Evolutionary conservation across 2,113 vertebrate genomes (phyloP).

Genomic region (Chloebia gouldiae): DNA sequence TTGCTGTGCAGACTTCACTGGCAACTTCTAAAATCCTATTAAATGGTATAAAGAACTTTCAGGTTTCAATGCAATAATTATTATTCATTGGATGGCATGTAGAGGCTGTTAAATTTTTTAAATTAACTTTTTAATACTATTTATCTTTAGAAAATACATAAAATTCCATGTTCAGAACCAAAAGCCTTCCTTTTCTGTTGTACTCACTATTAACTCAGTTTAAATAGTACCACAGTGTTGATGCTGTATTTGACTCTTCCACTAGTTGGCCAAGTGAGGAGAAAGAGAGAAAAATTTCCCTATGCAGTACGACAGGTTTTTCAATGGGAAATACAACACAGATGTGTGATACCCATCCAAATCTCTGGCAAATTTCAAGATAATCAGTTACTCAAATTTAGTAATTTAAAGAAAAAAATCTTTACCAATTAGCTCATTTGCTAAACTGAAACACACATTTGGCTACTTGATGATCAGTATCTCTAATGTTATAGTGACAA

Average conservation of each 20-base stretch:
- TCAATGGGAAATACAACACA: background rate
- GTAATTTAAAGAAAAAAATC: background rate
- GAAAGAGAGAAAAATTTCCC: background rate
- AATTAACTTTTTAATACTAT: background rate
- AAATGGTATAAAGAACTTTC: background rate
- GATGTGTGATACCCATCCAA: background rate
- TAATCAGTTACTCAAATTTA: background rate
- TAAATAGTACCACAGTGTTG: background rate
- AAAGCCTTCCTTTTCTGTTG: background rate
- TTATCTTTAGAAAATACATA: background rate
- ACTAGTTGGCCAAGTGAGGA: background rate
- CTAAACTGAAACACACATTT: background rate
- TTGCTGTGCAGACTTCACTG: background rate
- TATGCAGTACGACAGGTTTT: background rate
- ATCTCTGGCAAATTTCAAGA: background rate
- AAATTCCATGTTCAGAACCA: background rate
- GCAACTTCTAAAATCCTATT: background rate
- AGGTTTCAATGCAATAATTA: background rate
- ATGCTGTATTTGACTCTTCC: background rate
- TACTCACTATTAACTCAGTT: background rate
- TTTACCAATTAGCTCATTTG: background rate
- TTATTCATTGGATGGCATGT: background rate
- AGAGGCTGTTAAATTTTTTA: background rate
- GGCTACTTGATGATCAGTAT: background rate
- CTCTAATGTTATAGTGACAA: background rate